phyloP scores from a whole-genome alignment of 2,888 invertebrate genomes.

The Brachyptera putata region DNA sequence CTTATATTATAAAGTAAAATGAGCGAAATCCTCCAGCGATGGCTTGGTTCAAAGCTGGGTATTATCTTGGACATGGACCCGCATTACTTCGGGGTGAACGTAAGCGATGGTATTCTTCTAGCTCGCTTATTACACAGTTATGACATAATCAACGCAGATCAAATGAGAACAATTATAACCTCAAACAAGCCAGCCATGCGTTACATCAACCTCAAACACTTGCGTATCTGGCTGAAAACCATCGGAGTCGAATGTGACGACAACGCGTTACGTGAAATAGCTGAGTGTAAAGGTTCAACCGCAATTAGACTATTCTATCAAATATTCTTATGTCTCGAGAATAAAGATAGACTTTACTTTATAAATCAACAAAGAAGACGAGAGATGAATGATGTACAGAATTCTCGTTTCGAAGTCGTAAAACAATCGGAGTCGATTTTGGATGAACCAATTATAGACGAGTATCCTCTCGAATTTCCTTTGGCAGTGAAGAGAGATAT shows the following conservation, averaged over 20 bases:
- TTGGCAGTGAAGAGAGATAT: constrained; percentile 49
- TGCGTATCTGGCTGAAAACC: constrained; percentile 51
- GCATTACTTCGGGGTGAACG: constrained; percentile 52
- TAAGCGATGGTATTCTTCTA: constrained; percentile 56
- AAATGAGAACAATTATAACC: constrained; percentile 48
- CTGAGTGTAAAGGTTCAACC: constrained; percentile 49
- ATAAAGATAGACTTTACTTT: constrained; percentile 53
- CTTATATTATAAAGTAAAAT: too few relatives aligned
- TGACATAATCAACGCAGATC: constrained; percentile 54
- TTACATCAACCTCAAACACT: constrained; percentile 53
- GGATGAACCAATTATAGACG: neutral
- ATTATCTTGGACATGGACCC: constrained; percentile 52
- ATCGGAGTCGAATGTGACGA: constrained; percentile 49
- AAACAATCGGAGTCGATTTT: constrained; percentile 34
- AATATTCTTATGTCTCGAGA: constrained; percentile 56
- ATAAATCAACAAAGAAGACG: constrained; percentile 47
- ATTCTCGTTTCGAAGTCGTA: constrained; percentile 37
- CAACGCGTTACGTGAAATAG: constrained; percentile 49
- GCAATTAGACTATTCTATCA: constrained; percentile 57
- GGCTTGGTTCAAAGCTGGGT: constrained; percentile 56
- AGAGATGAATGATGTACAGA: constrained; percentile 38
- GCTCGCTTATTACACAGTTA: constrained; percentile 55
- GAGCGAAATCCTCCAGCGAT: constrained; percentile 53
- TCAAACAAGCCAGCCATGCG: constrained; percentile 46
- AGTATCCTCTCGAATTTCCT: constrained; percentile 46